Evolutionary conservation across 2,797 vertebrate genomes (phyloP).

Genomic region (Phyllotis vaccarum): DNA sequence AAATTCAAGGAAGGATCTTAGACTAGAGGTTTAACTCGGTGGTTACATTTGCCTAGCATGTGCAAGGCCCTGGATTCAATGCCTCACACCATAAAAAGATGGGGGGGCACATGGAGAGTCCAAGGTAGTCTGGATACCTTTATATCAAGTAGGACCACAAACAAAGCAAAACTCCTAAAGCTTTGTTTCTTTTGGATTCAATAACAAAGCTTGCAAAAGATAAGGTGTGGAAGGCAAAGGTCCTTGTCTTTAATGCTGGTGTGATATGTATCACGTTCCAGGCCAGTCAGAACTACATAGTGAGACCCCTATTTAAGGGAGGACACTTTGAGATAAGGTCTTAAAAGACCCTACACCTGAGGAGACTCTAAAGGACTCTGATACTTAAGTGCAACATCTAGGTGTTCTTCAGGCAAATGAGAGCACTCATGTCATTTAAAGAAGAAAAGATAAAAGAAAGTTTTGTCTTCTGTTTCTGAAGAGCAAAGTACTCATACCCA

Average conservation of each 20-base stretch:
- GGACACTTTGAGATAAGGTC: background rate
- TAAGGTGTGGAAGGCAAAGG: background rate
- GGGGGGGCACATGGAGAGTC: background rate
- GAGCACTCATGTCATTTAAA: slow-evolving; percentile 45
- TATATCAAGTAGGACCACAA: background rate
- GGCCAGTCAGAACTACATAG: background rate
- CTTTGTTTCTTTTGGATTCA: background rate
- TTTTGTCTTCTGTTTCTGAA: background rate
- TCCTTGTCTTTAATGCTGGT: too few species aligned
- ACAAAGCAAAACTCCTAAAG: background rate
- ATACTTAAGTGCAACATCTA: background rate
- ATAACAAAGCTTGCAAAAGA: background rate
- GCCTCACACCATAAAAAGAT: background rate
- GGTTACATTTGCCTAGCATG: too few species aligned
- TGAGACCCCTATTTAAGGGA: background rate
- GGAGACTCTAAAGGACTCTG: background rate
- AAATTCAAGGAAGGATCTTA: background rate
- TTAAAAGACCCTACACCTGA: background rate
- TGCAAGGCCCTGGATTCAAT: background rate
- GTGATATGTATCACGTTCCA: background rate
- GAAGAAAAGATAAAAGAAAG: background rate
- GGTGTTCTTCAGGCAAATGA: background rate
- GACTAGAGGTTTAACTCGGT: background rate
- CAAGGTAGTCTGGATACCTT: background rate
- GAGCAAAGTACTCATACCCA: background rate